Conservation (phyloP, 2,888 invertebrate genomes). For the Suillia variegata region DNA sequence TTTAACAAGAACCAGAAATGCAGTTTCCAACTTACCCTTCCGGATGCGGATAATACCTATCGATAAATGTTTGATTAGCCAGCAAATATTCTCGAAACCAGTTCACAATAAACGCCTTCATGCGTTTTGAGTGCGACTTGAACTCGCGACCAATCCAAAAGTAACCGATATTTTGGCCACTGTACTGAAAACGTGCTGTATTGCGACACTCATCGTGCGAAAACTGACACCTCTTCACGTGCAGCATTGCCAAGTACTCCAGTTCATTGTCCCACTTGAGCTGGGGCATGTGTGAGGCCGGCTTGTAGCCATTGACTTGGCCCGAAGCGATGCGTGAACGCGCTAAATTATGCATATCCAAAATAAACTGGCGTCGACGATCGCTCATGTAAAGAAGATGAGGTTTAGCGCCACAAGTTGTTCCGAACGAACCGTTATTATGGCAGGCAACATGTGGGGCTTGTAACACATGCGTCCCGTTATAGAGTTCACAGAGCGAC, state of each 20-base stretch:
- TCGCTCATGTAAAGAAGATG: constrained; percentile 51
- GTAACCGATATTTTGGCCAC: constrained; percentile 58
- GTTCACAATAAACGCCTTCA: constrained; percentile 51
- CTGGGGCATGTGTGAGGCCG: constrained; percentile 53
- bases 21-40: constrained; percentile 36
- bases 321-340: constrained; percentile 54
- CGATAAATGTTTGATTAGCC: constrained; percentile 53
- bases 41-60: constrained; percentile 47
- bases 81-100: constrained; percentile 56
- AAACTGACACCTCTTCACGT: constrained; percentile 52
- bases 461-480: constrained; percentile 49
- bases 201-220: constrained; percentile 56
- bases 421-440: constrained; percentile 44
- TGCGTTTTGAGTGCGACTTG: constrained; percentile 53
- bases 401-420: constrained; percentile 41
- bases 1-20: no score
- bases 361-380: constrained; percentile 48
- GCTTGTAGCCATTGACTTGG: constrained; percentile 41
- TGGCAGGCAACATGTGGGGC: constrained; percentile 48
- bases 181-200: constrained; percentile 46
- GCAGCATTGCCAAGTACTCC: constrained; percentile 50
- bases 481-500: constrained; percentile 48
- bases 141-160: constrained; percentile 55
- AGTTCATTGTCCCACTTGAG: constrained; percentile 56
- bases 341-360: constrained; percentile 56